These are phyloP conservation scores for Phenacoccus solenopsis DNA, from an alignment of 1,140 invertebrate species.

Conservation along the genomic window DNA sequence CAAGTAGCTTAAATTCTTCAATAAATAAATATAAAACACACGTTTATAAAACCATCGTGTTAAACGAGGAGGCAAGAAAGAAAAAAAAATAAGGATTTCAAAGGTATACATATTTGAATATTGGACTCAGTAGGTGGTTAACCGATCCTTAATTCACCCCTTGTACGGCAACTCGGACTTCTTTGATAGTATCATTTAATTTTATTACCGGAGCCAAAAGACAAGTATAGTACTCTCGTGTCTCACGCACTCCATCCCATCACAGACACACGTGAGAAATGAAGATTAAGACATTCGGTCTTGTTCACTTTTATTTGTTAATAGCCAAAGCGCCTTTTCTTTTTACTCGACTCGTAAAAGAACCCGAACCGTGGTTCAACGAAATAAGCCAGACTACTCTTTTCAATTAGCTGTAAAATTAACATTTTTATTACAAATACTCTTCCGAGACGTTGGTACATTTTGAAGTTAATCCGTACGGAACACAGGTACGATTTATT, in stretches of 20 bases:
- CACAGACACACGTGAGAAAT: background rate
- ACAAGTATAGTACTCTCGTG: background rate
- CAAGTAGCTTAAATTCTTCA: background rate
- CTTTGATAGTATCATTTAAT: background rate
- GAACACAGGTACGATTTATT: no score
- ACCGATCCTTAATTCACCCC: background rate
- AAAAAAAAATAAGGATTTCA: background rate
- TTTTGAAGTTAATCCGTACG: no score
- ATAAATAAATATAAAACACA: background rate
- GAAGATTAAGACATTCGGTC: background rate
- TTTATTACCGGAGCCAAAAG: background rate
- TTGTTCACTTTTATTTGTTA: background rate
- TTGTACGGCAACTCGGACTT: background rate
- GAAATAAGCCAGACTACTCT: background rate
- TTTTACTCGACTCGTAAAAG: background rate
- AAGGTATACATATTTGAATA: background rate
- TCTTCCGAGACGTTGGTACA: background rate
- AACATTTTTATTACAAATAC: background rate
- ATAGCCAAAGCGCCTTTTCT: conserved; percentile 1
- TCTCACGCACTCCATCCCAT: background rate
- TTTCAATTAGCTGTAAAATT: background rate
- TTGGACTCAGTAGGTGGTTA: conserved; percentile 1
- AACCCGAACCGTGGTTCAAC: background rate
- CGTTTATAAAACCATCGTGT: background rate
- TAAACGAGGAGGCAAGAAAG: no score